phyloP scores from a whole-genome alignment of 2,113 vertebrate genomes.

The Porphyrio hochstetteri region DNA sequence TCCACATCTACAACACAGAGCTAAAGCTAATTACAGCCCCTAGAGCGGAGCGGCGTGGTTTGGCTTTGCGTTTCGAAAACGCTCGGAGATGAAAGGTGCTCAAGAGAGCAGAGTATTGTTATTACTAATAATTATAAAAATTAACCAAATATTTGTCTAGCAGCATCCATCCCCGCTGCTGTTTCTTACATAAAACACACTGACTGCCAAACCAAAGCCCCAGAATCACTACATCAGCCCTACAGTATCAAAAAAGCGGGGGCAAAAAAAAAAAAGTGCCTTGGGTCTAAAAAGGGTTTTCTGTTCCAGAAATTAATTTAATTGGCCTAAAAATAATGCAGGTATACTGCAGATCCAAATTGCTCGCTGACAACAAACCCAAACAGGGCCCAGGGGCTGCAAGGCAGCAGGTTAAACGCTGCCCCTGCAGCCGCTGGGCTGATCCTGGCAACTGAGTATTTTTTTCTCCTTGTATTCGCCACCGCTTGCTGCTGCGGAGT shows the following conservation, averaged over 20 bases:
- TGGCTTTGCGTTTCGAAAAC: neutral
- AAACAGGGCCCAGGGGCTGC: constrained; percentile 48
- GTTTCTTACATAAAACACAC: constrained; percentile 36
- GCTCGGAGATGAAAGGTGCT: constrained; percentile 18
- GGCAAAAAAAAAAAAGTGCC: neutral
- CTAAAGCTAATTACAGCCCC: constrained; percentile 36
- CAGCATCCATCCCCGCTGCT: constrained; percentile 23
- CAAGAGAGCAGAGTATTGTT: constrained; percentile 31
- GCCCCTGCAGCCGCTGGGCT: constrained; percentile 19
- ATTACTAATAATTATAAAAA: constrained; percentile 63
- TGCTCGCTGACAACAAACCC: constrained; percentile 41
- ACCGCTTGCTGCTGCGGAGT: constrained; percentile 1
- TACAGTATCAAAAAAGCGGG: neutral
- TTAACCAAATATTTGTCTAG: constrained; percentile 58
- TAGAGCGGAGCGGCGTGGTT: neutral
- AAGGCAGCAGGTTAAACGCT: neutral
- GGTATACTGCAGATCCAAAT: constrained; percentile 31
- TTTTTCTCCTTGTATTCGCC: constrained; percentile 12
- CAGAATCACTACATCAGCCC: constrained; percentile 51
- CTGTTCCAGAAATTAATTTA: constrained; percentile 63
- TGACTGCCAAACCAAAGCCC: constrained; percentile 47
- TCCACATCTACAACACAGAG: neutral
- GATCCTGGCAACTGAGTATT: neutral
- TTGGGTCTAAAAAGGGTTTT: constrained; percentile 24
- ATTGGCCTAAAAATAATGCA: constrained; percentile 62